Base-by-base conservation (phyloP, 2,888 invertebrate species). In the Ryuthela nishihirai region DNA sequence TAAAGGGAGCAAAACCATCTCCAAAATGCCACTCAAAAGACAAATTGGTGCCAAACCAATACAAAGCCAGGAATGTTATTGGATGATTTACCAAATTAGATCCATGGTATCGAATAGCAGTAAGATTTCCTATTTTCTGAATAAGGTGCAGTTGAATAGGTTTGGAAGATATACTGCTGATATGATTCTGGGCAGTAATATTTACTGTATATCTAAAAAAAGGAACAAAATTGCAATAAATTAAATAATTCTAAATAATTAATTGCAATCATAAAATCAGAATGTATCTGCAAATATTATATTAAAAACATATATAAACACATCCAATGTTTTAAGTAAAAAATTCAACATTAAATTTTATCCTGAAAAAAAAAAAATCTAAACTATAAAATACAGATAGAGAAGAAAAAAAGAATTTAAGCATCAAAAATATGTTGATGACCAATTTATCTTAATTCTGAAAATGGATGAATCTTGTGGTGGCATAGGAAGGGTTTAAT, bases 1-100 rank as follows among this genome's bases (percentile, higher is more conserved):
- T 53, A 39, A 54, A 24, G 3, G 44, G n/a, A 3, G 36, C 32
- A 15, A 67, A 54, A 7, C 70, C 70, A 64, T 74, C 73, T 6
- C 72, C 73, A 64, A 74, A 74, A 48, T 70, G 60, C 73, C 73
- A 74, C 3, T 65, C 67, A 50, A 69, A 70, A 35, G 64, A 69
- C n/a, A 72, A 56, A 59, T 70, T 66, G n/a, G 69, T 68, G 9
- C 73, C 73, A n/a, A 54, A 54, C 64, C 67, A 73, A 23, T 64
- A 64, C 4, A 54, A 60, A 12, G 69, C 70, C 9, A 50, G 56
- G 36, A 72, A 71, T 17, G 45, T 60, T 38, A 71, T 66, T 23
- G 64, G 36, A 21, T 59, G 55, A 41, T 68, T 66, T 6, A 70
- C 67, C 0, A 72, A 59, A 21, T 66, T 65, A 24, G 67, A 66